phyloP scores from a whole-genome alignment of 1,140 invertebrate genomes.

The Parapsyche elsis region DNA sequence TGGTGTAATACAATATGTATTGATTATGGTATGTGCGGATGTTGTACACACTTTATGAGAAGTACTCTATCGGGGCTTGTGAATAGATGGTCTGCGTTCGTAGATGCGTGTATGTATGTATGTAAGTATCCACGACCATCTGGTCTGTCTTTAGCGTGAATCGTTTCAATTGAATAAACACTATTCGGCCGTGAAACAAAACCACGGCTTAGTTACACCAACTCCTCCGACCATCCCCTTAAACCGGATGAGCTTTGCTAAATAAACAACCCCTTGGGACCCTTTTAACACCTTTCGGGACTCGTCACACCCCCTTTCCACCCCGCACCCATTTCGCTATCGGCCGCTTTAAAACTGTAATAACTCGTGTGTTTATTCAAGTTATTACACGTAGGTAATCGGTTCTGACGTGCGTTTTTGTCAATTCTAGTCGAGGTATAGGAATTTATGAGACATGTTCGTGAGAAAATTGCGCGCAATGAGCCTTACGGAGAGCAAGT shows the following conservation, averaged over 20 bases:
- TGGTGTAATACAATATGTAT: no score
- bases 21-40: no score
- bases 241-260: slow-evolving; percentile 44
- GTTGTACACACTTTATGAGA: no score
- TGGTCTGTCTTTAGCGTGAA: slow-evolving; percentile 22
- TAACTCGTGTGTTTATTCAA: no score
- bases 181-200: slow-evolving; percentile 45
- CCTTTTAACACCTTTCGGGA: slow-evolving; percentile 40
- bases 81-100: neutral
- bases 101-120: neutral
- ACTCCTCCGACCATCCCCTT: slow-evolving; percentile 17
- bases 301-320: neutral
- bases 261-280: slow-evolving; percentile 44
- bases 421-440: neutral
- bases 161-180: slow-evolving; percentile 49
- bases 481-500: neutral
- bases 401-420: neutral
- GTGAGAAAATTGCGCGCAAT: neutral
- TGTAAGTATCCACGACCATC: neutral
- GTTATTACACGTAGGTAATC: neutral
- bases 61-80: slow-evolving; percentile 1
- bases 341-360: no score
- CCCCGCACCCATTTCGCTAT: neutral
- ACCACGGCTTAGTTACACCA: slow-evolving; percentile 43
- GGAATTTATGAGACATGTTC: neutral